Percentiles rank a stretch among this genome's conserved stretches.
These are phyloP conservation scores for Penaeus indicus DNA, from an alignment of 1,140 invertebrate genomes.

Conservation along the genomic window DNA sequence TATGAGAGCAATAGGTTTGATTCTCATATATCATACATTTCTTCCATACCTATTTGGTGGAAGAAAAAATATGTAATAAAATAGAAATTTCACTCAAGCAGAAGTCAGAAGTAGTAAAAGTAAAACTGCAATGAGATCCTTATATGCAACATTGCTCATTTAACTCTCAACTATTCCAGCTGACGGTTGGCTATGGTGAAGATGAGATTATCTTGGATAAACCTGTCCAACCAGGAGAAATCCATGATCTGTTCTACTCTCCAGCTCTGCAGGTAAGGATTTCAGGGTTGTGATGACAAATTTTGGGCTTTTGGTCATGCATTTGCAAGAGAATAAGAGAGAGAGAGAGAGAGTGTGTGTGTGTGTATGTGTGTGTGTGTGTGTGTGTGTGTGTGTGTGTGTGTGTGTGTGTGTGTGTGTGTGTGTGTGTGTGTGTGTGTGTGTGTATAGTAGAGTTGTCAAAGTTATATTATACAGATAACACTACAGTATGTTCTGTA, in stretches of 20 bases:
- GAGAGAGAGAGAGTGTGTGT: too few relatives aligned
- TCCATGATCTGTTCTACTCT: slow-evolving; percentile 74
- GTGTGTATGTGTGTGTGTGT: too few relatives aligned
- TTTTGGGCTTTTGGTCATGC: background rate
- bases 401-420: too few relatives aligned
- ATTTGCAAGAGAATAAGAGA: background rate
- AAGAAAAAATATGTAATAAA: background rate
- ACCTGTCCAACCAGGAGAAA: slow-evolving; percentile 94
- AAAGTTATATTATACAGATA: too few relatives aligned
- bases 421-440: too few relatives aligned
- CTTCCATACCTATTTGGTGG: background rate
- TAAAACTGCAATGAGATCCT: background rate
- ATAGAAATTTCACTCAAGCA: background rate
- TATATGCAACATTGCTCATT: background rate
- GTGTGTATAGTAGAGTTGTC: too few relatives aligned
- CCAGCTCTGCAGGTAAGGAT: slow-evolving; percentile 44
- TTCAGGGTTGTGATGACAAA: background rate
- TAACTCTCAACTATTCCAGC: slow-evolving; percentile 29
- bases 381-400: too few relatives aligned
- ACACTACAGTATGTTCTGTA: too few relatives aligned
- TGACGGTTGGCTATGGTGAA: slow-evolving; percentile 64
- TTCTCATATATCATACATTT: background rate
- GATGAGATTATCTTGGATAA: slow-evolving; percentile 83
- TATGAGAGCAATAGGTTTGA: too few relatives aligned
- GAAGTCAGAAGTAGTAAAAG: background rate